Percentiles rank a stretch among this genome's conserved stretches.
These are phyloP conservation scores for Cottus gobio DNA, from an alignment of 2,113 vertebrate species.

Conservation along the genomic window DNA sequence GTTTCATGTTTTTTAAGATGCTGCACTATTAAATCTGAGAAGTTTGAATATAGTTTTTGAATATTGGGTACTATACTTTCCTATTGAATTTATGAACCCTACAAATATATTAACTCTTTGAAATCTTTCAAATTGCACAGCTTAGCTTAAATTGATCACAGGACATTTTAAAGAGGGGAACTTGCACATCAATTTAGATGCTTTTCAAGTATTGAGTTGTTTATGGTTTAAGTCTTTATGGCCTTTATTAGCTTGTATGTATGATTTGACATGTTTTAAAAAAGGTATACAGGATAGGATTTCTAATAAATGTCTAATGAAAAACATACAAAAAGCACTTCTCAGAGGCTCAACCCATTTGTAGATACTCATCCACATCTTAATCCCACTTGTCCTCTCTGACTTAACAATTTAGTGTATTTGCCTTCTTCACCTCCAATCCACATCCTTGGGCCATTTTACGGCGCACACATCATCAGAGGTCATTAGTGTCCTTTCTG, in stretches of 20 bases:
- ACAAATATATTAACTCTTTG: neutral
- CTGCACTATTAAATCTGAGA: neutral
- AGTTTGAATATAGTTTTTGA: neutral
- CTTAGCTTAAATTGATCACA: neutral
- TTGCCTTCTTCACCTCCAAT: slow-evolving; percentile 64
- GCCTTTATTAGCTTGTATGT: neutral
- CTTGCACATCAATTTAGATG: neutral
- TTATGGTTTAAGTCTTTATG: neutral
- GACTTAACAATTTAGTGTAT: slow-evolving; percentile 47
- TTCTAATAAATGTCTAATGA: slow-evolving; percentile 1
- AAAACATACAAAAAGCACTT: slow-evolving; percentile 1
- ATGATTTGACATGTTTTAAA: no score
- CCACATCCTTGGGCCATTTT: slow-evolving; percentile 47
- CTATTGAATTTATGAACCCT: neutral
- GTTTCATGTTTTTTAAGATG: slow-evolving; percentile 3
- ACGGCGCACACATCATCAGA: slow-evolving; percentile 45
- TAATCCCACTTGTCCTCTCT: slow-evolving; percentile 33
- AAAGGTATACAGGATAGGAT: no score
- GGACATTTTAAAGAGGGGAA: neutral
- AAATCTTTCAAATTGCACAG: neutral
- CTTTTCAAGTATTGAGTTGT: neutral
- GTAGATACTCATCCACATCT: slow-evolving; percentile 18
- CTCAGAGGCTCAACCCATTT: slow-evolving; percentile 16
- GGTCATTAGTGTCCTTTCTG: slow-evolving; percentile 57
- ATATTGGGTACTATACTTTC: neutral